phyloP scores from a whole-genome alignment of 2,888 invertebrate species.

The Carabus problematicus region DNA sequence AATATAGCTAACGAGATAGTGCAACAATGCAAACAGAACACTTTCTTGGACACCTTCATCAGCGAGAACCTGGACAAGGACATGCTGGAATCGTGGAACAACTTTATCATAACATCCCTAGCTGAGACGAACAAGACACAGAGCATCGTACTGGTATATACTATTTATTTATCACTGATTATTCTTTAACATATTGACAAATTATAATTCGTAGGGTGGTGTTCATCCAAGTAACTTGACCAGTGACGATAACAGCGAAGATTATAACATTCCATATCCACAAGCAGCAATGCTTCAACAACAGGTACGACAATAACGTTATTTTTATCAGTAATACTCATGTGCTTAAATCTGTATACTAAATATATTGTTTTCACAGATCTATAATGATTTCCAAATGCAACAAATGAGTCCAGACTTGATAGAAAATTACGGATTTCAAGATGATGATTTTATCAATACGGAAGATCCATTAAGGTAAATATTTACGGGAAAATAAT shows the following conservation, averaged over 20 bases:
- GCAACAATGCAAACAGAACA: slow-evolving; percentile 61
- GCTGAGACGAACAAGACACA: slow-evolving; percentile 55
- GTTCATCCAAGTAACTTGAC: slow-evolving; percentile 58
- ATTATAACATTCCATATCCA: slow-evolving; percentile 62
- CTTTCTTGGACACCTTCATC: slow-evolving; percentile 64
- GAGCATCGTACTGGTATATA: slow-evolving; percentile 54
- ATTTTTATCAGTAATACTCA: slow-evolving; percentile 23
- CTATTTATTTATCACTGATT: background rate
- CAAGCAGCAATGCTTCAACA: slow-evolving; percentile 57
- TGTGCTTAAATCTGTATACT: slow-evolving; percentile 43
- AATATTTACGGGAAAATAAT: slow-evolving; percentile 49
- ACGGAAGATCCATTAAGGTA: slow-evolving; percentile 65
- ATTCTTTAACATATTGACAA: slow-evolving; percentile 16
- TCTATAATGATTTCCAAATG: slow-evolving; percentile 68
- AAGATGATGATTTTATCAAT: slow-evolving; percentile 69
- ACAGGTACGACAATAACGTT: slow-evolving; percentile 6
- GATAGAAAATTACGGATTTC: slow-evolving; percentile 67
- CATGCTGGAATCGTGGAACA: slow-evolving; percentile 56
- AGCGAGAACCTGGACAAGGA: slow-evolving; percentile 62
- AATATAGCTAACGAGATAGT: slow-evolving; percentile 67
- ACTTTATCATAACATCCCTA: slow-evolving; percentile 55
- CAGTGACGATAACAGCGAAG: slow-evolving; percentile 63
- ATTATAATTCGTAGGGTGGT: slow-evolving; percentile 54
- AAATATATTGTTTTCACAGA: slow-evolving; percentile 53
- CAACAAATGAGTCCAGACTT: slow-evolving; percentile 68